Percentiles rank a stretch among this genome's conserved stretches.
Evolutionary conservation across 2,113 vertebrate genomes (phyloP).

Genomic region (Hydrochoerus hydrochaeris): DNA sequence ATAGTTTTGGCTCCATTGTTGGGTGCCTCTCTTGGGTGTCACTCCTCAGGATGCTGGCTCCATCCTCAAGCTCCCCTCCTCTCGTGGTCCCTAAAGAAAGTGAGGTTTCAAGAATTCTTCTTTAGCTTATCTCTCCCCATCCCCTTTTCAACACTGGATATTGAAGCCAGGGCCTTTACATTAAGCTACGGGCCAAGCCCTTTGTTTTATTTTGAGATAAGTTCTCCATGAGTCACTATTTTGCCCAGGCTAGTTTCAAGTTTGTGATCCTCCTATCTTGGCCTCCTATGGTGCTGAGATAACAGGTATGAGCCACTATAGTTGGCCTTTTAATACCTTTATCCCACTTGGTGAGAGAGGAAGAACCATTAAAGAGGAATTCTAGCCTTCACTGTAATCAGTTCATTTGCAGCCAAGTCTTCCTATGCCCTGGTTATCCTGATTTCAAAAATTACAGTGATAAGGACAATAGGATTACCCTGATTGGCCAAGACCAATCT

Average conservation of each 20-base stretch:
- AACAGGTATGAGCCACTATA: neutral
- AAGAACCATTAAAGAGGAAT: neutral
- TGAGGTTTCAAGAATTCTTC: neutral
- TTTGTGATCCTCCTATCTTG: neutral
- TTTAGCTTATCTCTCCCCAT: neutral
- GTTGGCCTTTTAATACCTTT: neutral
- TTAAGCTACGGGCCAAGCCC: neutral
- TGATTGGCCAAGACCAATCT: neutral
- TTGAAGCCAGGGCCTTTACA: neutral
- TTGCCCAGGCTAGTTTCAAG: neutral
- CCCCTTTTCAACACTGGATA: too few species aligned
- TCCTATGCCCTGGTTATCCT: neutral
- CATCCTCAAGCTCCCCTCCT: neutral
- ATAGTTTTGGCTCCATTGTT: neutral
- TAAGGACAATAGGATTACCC: neutral
- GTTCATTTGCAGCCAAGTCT: neutral
- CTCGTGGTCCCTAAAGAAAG: neutral
- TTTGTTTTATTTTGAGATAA: neutral
- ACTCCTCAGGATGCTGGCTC: neutral
- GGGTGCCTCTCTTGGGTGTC: neutral
- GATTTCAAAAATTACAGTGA: neutral
- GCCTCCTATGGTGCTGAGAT: neutral
- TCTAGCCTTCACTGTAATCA: neutral
- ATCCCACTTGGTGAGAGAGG: neutral
- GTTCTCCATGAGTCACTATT: neutral